Evolutionary conservation across 2,888 invertebrate genomes (phyloP).

Genomic region (Camponotus fellah): DNA sequence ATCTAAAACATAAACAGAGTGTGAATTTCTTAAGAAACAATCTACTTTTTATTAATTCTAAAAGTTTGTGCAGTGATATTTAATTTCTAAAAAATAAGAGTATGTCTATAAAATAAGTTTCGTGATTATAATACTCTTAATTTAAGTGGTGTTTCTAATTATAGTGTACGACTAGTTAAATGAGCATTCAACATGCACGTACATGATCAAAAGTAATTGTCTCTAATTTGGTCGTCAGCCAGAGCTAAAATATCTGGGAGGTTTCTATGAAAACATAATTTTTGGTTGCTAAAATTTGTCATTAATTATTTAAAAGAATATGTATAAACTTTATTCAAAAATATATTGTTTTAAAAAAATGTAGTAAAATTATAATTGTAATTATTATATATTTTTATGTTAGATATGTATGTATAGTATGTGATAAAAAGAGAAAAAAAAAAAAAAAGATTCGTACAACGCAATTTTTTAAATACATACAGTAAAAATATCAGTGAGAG

Average conservation of each 20-base stretch:
- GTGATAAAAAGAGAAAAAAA: neutral
- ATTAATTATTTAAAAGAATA: neutral
- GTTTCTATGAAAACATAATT: neutral
- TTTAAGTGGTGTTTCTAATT: conserved; percentile 27
- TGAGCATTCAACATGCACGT: conserved; percentile 3
- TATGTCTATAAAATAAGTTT: neutral
- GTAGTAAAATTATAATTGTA: neutral
- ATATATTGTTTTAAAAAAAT: neutral
- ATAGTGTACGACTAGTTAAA: conserved; percentile 3
- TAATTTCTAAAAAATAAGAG: neutral
- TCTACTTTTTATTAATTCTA: neutral
- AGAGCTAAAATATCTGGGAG: neutral
- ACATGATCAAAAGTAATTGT: neutral
- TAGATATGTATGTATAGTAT: neutral
- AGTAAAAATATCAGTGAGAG: neutral
- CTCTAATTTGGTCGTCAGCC: neutral
- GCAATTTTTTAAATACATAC: neutral
- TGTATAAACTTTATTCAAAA: neutral
- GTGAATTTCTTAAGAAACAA: neutral
- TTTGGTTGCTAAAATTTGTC: neutral
- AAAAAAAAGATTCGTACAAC: neutral
- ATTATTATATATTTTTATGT: neutral
- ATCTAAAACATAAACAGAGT: neutral
- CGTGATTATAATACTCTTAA: conserved; percentile 2
- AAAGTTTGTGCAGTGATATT: neutral